phyloP scores from a whole-genome alignment of 2,113 vertebrate genomes.

The Mobula hypostoma region DNA sequence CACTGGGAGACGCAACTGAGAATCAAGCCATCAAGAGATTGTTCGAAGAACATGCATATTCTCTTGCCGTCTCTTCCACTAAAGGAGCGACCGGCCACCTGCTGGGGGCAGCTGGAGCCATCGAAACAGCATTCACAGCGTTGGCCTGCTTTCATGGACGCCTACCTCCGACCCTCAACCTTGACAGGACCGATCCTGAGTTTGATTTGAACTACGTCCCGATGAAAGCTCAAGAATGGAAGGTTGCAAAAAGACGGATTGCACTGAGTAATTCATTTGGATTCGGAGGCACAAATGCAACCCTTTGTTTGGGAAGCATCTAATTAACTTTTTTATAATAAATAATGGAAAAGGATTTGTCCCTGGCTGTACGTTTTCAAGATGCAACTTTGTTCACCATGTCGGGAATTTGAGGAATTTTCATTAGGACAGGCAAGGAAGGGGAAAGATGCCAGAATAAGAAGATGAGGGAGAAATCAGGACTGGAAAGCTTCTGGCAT shows the following conservation, averaged over 20 bases:
- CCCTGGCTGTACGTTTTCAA: too few relatives aligned
- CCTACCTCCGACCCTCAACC: conserved; percentile 86
- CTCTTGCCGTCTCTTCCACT: conserved; percentile 81
- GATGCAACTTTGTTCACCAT: too few relatives aligned
- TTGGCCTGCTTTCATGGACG: conserved; percentile 76
- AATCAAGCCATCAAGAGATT: conserved; percentile 83
- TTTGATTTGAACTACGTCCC: conserved; percentile 90
- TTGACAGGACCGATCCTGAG: conserved; percentile 74
- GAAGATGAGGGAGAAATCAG: too few relatives aligned
- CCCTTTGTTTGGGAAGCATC: conserved; percentile 75
- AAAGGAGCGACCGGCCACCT: conserved; percentile 93
- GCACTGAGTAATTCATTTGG: conserved; percentile 92
- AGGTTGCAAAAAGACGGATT: conserved; percentile 55
- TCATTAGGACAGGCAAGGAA: too few relatives aligned
- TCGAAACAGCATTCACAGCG: conserved; percentile 82
- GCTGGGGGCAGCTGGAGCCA: conserved; percentile 82
- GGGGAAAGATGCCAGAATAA: too few relatives aligned
- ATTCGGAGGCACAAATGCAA: conserved; percentile 91
- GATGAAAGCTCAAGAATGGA: conserved; percentile 73
- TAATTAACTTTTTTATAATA: conserved; percentile 41
- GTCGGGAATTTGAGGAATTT: too few relatives aligned
- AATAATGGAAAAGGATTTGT: neutral
- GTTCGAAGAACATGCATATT: conserved; percentile 58
- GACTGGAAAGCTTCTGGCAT: too few relatives aligned
- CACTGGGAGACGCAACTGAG: conserved; percentile 87